Conservation (phyloP, 1,140 invertebrate genomes). For the Halyomorpha halys region DNA sequence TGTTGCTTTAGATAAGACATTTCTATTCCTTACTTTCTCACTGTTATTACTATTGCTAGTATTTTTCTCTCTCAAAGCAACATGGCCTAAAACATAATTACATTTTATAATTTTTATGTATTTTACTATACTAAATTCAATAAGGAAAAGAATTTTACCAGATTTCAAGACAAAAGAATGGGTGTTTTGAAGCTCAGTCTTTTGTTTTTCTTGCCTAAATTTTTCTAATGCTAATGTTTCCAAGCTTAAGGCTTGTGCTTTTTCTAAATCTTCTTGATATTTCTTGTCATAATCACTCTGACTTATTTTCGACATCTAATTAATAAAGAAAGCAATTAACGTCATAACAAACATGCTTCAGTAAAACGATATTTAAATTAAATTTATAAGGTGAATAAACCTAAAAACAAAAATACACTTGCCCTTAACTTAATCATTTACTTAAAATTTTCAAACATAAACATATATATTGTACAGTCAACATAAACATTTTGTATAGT, state of each 20-base stretch:
- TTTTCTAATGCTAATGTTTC: slow-evolving; percentile 73
- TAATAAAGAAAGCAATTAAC: too few species aligned
- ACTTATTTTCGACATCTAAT: slow-evolving; percentile 15
- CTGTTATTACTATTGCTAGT: not conserved
- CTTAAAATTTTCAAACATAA: too few species aligned
- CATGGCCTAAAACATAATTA: not conserved
- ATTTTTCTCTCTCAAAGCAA: not conserved
- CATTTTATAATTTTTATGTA: not conserved
- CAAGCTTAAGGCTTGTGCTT: slow-evolving; percentile 71
- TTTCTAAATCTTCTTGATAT: slow-evolving; percentile 73
- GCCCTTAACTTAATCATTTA: too few species aligned
- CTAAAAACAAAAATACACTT: too few species aligned
- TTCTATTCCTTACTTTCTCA: too few species aligned
- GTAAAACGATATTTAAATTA: too few species aligned
- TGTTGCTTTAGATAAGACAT: slow-evolving; percentile 31
- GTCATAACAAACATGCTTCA: too few species aligned
- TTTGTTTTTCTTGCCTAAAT: slow-evolving; percentile 51
- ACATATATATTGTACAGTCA: too few species aligned
- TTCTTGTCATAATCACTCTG: slow-evolving; percentile 48
- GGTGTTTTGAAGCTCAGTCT: slow-evolving; percentile 31
- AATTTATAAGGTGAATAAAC: too few species aligned
- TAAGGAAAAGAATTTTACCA: not conserved
- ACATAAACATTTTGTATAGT: too few species aligned
- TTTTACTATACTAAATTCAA: not conserved
- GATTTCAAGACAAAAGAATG: not conserved